phyloP scores from a whole-genome alignment of 2,113 vertebrate genomes.

The Hymenochirus boettgeri region DNA sequence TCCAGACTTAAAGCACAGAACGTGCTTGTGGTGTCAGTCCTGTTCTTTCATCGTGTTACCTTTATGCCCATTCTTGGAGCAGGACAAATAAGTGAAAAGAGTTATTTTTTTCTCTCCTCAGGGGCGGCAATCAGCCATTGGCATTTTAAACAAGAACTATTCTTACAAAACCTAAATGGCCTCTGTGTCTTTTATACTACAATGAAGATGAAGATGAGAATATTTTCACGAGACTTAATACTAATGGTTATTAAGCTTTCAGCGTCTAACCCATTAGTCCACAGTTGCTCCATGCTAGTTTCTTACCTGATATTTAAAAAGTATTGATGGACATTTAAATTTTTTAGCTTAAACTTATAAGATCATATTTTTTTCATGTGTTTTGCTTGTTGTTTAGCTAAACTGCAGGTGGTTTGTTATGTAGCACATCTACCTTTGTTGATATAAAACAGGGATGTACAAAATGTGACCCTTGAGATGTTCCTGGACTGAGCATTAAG shows the following conservation, averaged over 20 bases:
- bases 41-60: slow-evolving; percentile 55
- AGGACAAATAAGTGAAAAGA: slow-evolving; percentile 51
- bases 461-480: too few species aligned
- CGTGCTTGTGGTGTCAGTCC: slow-evolving; percentile 43
- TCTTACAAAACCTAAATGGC: slow-evolving; percentile 63
- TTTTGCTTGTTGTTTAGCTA: too few species aligned
- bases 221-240: slow-evolving; percentile 62
- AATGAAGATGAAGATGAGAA: slow-evolving; percentile 61
- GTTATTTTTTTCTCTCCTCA: too few species aligned
- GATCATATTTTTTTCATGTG: too few species aligned
- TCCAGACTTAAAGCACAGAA: slow-evolving; percentile 43
- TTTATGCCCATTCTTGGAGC: slow-evolving; percentile 55
- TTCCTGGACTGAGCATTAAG: too few species aligned
- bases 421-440: too few species aligned
- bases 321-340: too few species aligned
- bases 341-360: too few species aligned
- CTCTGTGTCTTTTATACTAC: slow-evolving; percentile 58
- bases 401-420: too few species aligned
- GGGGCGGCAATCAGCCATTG: too few species aligned
- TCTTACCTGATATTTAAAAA: slow-evolving; percentile 44
- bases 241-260: slow-evolving; percentile 65
- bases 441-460: too few species aligned
- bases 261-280: slow-evolving; percentile 58
- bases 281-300: slow-evolving; percentile 52
- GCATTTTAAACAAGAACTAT: slow-evolving; percentile 60